Conservation (phyloP, 2,797 vertebrate genomes). For the Lophius americanus region DNA sequence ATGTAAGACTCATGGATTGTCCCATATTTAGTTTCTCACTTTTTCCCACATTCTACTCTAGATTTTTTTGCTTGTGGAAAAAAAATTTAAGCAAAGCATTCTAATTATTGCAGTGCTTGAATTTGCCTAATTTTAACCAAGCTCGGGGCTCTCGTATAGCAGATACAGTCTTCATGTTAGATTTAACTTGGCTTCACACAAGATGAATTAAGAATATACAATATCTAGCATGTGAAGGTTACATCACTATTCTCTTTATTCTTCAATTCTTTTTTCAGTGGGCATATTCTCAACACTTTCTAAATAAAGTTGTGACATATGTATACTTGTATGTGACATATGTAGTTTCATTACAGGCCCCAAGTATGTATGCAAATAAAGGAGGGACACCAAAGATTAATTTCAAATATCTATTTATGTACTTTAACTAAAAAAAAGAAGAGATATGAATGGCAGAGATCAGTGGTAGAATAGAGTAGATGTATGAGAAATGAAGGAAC, state of each 20-base stretch:
- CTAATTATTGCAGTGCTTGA: background rate
- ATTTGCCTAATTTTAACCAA: conserved; percentile 22
- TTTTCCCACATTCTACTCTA: background rate
- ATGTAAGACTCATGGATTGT: background rate
- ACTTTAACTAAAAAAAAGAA: background rate
- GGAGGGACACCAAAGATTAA: background rate
- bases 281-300: background rate
- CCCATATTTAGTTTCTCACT: background rate
- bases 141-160: conserved; percentile 16
- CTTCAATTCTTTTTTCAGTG: conserved; percentile 22
- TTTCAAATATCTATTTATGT: background rate
- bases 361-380: background rate
- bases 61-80: conserved; percentile 3
- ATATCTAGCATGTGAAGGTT: conserved; percentile 27
- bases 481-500: background rate
- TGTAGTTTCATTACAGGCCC: no score
- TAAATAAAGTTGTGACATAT: no score
- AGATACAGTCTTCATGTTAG: conserved; percentile 14
- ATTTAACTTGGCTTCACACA: conserved; percentile 29
- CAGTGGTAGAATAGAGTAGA: no score
- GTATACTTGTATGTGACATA: no score
- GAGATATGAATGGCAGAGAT: no score
- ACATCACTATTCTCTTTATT: conserved; percentile 44
- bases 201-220: conserved; percentile 37
- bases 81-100: background rate